These are phyloP conservation scores for Troides helena DNA, from an alignment of 2,888 invertebrate species.

Conservation along the genomic window DNA sequence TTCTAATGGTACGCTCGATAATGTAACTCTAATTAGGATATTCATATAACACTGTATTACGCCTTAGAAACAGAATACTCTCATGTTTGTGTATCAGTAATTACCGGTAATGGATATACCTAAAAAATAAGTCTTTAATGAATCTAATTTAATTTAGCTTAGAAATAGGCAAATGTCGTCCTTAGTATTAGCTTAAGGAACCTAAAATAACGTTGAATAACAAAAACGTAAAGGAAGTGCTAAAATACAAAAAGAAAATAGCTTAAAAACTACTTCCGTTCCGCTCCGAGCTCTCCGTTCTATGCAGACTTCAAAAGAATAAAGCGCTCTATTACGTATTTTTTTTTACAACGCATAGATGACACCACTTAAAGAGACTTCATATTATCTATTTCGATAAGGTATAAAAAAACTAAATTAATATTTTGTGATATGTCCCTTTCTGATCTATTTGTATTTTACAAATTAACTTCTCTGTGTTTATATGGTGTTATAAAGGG, in stretches of 20 bases:
- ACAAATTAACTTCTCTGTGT: neutral
- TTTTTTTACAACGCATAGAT: neutral
- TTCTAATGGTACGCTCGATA: neutral
- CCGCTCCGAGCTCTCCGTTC: neutral
- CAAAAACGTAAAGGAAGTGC: slow-evolving; percentile 19
- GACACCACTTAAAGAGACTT: neutral
- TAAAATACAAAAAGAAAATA: slow-evolving; percentile 6
- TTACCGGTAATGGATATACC: neutral
- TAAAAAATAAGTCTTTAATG: neutral
- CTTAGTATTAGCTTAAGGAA: neutral
- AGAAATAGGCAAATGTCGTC: neutral
- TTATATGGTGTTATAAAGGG: neutral
- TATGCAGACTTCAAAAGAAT: slow-evolving; percentile 12
- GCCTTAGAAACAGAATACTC: no score
- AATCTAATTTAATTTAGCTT: neutral
- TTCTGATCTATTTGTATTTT: neutral
- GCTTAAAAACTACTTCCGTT: slow-evolving; percentile 12
- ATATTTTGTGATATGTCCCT: no score
- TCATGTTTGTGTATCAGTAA: no score
- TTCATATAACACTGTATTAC: no score
- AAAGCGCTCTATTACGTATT: neutral
- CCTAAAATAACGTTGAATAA: neutral
- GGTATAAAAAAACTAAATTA: neutral
- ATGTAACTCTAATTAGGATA: no score
- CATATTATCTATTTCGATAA: neutral